phyloP scores from a whole-genome alignment of 2,113 vertebrate species.

The Athene noctua region DNA sequence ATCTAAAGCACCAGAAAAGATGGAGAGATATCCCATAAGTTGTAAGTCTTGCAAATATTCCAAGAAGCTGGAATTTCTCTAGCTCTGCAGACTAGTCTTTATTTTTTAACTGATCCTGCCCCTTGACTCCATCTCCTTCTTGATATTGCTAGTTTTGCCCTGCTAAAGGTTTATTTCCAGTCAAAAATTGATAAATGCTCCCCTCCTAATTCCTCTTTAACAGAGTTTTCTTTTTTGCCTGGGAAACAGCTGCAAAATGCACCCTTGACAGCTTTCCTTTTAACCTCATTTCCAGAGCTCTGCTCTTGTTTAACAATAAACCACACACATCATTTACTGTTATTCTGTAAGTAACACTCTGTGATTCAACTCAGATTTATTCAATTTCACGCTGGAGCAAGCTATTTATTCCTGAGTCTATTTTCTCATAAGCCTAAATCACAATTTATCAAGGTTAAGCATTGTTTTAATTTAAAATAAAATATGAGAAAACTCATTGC shows the following conservation, averaged over 20 bases:
- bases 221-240: background rate
- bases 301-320: slow-evolving; percentile 43
- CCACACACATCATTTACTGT: slow-evolving; percentile 15
- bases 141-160: background rate
- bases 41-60: background rate
- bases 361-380: slow-evolving; percentile 29
- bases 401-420: background rate
- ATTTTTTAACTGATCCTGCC: background rate
- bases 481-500: background rate
- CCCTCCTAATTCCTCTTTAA: background rate
- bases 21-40: background rate
- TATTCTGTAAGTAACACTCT: slow-evolving; percentile 31
- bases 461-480: slow-evolving; percentile 44
- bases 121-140: background rate
- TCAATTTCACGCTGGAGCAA: slow-evolving; percentile 47
- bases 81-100: background rate
- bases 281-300: slow-evolving; percentile 47
- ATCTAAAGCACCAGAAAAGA: background rate
- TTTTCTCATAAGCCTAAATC: background rate
- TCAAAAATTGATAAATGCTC: background rate
- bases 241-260: background rate
- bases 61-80: background rate
- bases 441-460: slow-evolving; percentile 48
- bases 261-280: slow-evolving; percentile 33
- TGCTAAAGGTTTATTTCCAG: background rate